phyloP scores from a whole-genome alignment of 2,113 vertebrate species.

The Limanda limanda region DNA sequence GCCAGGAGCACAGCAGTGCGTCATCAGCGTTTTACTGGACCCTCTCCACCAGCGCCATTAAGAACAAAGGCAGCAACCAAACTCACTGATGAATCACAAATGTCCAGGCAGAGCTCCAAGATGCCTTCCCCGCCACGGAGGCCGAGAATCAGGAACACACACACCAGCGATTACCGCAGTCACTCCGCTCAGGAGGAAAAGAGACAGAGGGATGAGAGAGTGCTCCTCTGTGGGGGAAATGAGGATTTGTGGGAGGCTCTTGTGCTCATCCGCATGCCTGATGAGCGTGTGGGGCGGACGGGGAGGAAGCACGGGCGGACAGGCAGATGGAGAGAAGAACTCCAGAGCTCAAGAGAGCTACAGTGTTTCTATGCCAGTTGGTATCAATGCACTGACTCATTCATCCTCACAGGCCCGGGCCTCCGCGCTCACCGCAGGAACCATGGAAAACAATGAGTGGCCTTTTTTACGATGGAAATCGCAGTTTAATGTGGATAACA shows the following conservation, averaged over 20 bases:
- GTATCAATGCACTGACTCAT: slow-evolving; percentile 63
- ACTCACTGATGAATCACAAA: slow-evolving; percentile 76
- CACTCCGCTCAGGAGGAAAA: slow-evolving; percentile 7
- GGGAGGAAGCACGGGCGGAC: slow-evolving; percentile 51
- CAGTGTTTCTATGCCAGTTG: slow-evolving; percentile 42
- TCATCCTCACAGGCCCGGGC: slow-evolving; percentile 47
- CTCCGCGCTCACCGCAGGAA: slow-evolving; percentile 62
- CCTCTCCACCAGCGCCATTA: slow-evolving; percentile 51
- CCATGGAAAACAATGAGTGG: slow-evolving; percentile 69
- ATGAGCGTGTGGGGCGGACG: slow-evolving; percentile 58
- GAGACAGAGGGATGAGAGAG: slow-evolving; percentile 36
- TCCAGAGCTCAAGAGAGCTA: slow-evolving; percentile 35
- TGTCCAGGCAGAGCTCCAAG: slow-evolving; percentile 72
- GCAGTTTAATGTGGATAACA: slow-evolving; percentile 59
- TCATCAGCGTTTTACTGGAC: slow-evolving; percentile 71
- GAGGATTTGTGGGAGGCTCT: slow-evolving; percentile 57
- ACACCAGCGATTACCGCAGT: slow-evolving; percentile 46
- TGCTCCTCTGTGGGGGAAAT: slow-evolving; percentile 31
- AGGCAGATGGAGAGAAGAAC: slow-evolving; percentile 21
- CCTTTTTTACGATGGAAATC: slow-evolving; percentile 63
- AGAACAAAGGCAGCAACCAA: slow-evolving; percentile 67
- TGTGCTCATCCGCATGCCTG: slow-evolving; percentile 40
- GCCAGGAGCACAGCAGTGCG: slow-evolving; percentile 57
- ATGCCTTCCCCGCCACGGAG: slow-evolving; percentile 56
- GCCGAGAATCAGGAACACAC: slow-evolving; percentile 52